A percentile compares a stretch with the other conserved stretches of the same genome.
Conservation (phyloP, 64 coral and sea anemone genomes). For the Pocillopora damicornis region DNA sequence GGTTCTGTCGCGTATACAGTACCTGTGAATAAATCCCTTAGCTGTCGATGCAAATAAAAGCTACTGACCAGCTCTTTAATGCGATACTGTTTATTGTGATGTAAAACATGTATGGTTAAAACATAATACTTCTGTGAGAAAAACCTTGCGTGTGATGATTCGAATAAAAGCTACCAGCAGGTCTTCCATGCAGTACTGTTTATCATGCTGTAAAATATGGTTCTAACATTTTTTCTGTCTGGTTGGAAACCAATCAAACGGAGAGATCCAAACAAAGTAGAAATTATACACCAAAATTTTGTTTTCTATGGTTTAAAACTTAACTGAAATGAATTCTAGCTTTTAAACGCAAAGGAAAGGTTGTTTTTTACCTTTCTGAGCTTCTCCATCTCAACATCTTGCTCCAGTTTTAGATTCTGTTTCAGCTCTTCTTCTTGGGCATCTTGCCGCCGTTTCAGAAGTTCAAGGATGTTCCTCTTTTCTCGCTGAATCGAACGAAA, state of each 20-base stretch:
- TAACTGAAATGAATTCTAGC: background rate
- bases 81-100: background rate
- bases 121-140: background rate
- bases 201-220: too few species aligned
- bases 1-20: background rate
- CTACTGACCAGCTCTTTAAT: background rate
- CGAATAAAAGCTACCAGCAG: background rate
- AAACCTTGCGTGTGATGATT: background rate
- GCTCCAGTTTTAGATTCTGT: slow-evolving; percentile 70
- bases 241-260: too few species aligned
- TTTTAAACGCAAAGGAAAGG: background rate
- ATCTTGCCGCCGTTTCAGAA: slow-evolving; percentile 66
- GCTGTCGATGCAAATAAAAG: background rate
- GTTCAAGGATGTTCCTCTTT: slow-evolving; percentile 57
- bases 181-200: background rate
- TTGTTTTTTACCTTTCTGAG: slow-evolving; percentile 67
- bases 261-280: background rate
- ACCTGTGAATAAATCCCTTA: background rate
- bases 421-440: slow-evolving; percentile 72
- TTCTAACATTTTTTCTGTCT: too few species aligned
- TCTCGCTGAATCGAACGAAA: slow-evolving; percentile 46
- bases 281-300: too few species aligned
- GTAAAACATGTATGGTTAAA: background rate
- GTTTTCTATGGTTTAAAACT: too few species aligned
- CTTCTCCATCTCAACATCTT: slow-evolving; percentile 91